Base-by-base conservation (phyloP, 2,113 vertebrate species). In the Coregonus clupeaformis region DNA sequence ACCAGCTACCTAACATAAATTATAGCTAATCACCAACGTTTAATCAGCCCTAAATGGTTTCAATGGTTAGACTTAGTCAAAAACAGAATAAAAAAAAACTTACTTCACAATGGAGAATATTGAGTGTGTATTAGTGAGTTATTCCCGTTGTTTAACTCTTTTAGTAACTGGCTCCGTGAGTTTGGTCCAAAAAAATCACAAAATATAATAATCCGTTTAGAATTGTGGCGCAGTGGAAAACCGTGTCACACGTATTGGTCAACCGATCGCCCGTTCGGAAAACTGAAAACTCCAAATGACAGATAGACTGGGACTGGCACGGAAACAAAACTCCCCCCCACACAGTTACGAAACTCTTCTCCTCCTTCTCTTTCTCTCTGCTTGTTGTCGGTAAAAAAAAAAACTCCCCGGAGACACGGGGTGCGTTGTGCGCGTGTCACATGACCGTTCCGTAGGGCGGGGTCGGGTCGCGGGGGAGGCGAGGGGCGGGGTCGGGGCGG, bases 381-480 rank as follows among this genome's bases (percentile, higher is more conserved):
- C 6, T 86, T 73, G 80, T 84, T 82, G 18, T 32, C 30, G 5
- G 30, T 32, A 1, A 32, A 32, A 32, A 69, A 29, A n/a, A n/a
- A n/a, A n/a, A n/a, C n/a, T n/a, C 70, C 69, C 70, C 27, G 29
- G 6, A 30, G 36, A 45, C 16, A 52, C 14, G 5, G 36, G 24
- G 67, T 68, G 20, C 73, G 78, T 80, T 80, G 70, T 80, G 63
- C 18, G 73, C 24, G 6, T 72, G 86, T 92, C 90, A 92, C 88
- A 86, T 91, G 91, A 90, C 83, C 80, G 80, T 1, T 62, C 6
- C 42, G 16, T 55, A 25, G 80, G 89, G 87, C 87, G 89, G 88
- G n/a, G n/a, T n/a, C n/a, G n/a, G n/a, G n/a, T n/a, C n/a, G n/a
- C n/a, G n/a, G n/a, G n/a, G n/a, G n/a, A n/a, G n/a, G n/a, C n/a